Percentiles rank a stretch among this genome's conserved stretches.
Conservation (phyloP, 92 coral and sea anemone genomes). For the Phenganax marumi region DNA sequence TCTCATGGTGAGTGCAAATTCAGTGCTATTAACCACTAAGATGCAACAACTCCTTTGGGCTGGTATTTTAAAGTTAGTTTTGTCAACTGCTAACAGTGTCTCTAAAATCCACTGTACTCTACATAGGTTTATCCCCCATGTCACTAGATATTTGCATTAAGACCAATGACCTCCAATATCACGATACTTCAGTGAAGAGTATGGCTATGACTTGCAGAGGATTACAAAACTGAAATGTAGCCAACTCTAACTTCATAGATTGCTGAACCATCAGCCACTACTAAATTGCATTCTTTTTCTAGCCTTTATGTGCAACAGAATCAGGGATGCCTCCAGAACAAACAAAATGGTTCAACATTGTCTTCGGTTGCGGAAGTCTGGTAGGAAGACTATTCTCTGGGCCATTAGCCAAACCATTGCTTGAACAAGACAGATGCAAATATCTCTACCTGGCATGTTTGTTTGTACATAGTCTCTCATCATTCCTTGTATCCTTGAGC, state of each 20-base stretch:
- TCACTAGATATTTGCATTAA: not conserved
- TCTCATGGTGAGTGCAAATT: slow-evolving; percentile 19
- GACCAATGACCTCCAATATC: slow-evolving; percentile 21
- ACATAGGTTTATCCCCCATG: slow-evolving; percentile 7
- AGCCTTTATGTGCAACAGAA: slow-evolving; percentile 34
- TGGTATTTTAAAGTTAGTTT: too few species aligned
- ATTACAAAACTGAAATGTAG: not conserved
- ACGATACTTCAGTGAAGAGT: not conserved
- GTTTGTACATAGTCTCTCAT: slow-evolving; percentile 1
- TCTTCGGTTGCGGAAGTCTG: slow-evolving; percentile 17
- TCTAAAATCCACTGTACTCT: not conserved
- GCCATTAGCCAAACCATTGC: slow-evolving; percentile 1
- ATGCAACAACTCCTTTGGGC: not conserved
- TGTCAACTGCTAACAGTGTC: slow-evolving; percentile 14
- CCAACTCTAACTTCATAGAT: not conserved
- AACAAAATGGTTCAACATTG: slow-evolving; percentile 35
- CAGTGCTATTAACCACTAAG: not conserved
- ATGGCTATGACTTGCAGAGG: too few species aligned
- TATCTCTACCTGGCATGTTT: not conserved
- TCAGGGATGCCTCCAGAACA: slow-evolving; percentile 23
- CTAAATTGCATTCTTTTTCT: not conserved
- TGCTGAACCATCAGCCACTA: not conserved
- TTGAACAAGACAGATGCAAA: slow-evolving; percentile 26
- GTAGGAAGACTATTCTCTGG: slow-evolving; percentile 22
- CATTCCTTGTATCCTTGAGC: slow-evolving; percentile 30